These are phyloP conservation scores for human (Homo sapiens) DNA, from an alignment of 2,113 vertebrate species.

Conservation along the genomic window GRCh38 chr5:5162001-5162500, in stretches of 20 bases:
- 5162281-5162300: not conserved
- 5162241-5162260: not conserved
- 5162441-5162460: too few species aligned
- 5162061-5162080: not conserved
- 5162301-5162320: not conserved
- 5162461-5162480: rapidly evolving
- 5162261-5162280: not conserved
- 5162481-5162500: not conserved
- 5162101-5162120: rapidly evolving
- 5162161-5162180: not conserved
- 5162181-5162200: not conserved
- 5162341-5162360: not conserved
- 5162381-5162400: not conserved
- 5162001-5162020: too few species aligned
- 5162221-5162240: not conserved
- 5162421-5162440: not conserved
- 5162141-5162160: not conserved
- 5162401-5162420: rapidly evolving
- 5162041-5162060: not conserved
- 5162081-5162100: not conserved
- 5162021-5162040: rapidly evolving
- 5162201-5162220: not conserved
- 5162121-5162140: not conserved
- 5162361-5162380: not conserved
- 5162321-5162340: not conserved